phyloP scores from a whole-genome alignment of 2,797 vertebrate genomes.

The Malurus leucopterus region DNA sequence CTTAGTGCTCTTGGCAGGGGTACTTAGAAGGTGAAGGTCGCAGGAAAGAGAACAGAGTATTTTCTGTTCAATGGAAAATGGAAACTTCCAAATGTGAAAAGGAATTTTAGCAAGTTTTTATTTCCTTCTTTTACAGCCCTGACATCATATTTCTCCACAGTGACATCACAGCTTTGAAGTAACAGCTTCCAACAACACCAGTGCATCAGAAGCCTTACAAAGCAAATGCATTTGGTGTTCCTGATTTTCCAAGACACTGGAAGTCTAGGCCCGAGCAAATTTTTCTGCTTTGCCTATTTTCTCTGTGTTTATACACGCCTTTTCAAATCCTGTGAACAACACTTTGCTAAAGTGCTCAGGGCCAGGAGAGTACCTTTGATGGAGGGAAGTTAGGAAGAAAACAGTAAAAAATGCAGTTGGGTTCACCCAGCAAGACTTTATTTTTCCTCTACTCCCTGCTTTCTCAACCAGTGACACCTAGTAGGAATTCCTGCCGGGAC shows the following conservation, averaged over 20 bases:
- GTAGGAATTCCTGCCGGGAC: neutral
- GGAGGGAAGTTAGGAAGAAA: neutral
- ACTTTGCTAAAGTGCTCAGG: slow-evolving; percentile 45
- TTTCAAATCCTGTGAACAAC: slow-evolving; percentile 30
- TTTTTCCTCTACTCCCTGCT: neutral
- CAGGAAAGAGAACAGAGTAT: slow-evolving; percentile 58
- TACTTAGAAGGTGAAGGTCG: slow-evolving; percentile 41
- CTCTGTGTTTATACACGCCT: slow-evolving; percentile 45
- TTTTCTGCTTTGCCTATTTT: neutral
- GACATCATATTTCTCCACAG: slow-evolving; percentile 62
- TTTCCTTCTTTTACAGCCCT: slow-evolving; percentile 62
- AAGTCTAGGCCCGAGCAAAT: slow-evolving; percentile 7
- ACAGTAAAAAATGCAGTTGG: neutral
- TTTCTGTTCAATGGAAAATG: slow-evolving; percentile 63
- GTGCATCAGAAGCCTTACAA: slow-evolving; percentile 37
- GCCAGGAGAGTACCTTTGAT: neutral
- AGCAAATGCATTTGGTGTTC: neutral
- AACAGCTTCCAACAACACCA: neutral
- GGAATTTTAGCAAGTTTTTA: slow-evolving; percentile 53
- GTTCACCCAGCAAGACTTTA: neutral
- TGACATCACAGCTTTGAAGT: slow-evolving; percentile 67
- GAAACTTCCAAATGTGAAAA: slow-evolving; percentile 55
- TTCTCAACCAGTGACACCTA: neutral
- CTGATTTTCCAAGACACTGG: neutral
- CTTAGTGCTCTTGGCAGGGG: slow-evolving; percentile 50